Conservation (phyloP, 2,113 vertebrate species). For the Plecturocebus donacophilus region DNA sequence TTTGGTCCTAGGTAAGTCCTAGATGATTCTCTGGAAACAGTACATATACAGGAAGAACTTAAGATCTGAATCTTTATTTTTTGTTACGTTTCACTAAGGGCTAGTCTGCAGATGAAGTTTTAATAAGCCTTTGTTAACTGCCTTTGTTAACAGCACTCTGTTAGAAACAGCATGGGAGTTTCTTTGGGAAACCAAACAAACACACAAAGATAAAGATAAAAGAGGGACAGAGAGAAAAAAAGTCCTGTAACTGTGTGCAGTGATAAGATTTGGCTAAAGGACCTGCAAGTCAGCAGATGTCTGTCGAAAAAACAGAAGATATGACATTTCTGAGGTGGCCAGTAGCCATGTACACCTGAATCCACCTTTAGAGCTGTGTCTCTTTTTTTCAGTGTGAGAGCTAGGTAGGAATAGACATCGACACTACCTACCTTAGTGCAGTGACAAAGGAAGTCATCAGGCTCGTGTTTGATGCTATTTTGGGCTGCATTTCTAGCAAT, state of each 20-base stretch:
- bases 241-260: background rate
- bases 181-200: background rate
- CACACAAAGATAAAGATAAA: background rate
- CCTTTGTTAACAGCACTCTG: background rate
- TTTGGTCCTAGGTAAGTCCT: background rate
- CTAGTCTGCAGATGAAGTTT: background rate
- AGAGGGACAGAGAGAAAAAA: background rate
- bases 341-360: background rate
- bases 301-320: background rate
- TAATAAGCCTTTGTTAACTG: background rate
- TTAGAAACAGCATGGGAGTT: background rate
- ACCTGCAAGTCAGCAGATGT: background rate
- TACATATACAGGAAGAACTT: background rate
- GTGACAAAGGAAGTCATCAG: background rate
- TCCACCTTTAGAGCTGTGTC: background rate
- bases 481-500: background rate
- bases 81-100: background rate
- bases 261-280: background rate
- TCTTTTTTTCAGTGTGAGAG: background rate
- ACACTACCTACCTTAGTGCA: background rate
- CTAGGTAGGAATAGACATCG: background rate
- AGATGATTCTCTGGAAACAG: background rate
- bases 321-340: background rate
- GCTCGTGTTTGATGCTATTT: background rate
- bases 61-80: background rate